phyloP scores from a whole-genome alignment of 2,797 vertebrate species.

The Hippopotamyrus pictus region DNA sequence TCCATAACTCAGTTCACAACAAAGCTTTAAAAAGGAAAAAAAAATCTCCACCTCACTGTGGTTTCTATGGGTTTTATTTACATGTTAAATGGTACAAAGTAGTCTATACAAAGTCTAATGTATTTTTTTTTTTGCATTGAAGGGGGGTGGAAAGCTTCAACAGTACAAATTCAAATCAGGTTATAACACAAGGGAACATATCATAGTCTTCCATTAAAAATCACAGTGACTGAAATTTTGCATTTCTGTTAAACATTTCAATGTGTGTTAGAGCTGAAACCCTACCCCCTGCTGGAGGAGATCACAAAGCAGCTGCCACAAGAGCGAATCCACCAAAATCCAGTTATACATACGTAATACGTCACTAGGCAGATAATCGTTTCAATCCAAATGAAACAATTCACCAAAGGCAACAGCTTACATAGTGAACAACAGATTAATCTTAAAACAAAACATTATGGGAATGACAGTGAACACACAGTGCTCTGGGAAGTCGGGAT shows the following conservation, averaged over 20 bases:
- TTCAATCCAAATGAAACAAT: not conserved
- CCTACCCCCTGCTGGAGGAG: not conserved
- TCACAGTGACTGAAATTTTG: constrained; percentile 7
- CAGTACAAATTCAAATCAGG: not conserved
- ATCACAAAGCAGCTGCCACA: not conserved
- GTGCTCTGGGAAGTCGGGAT: constrained; percentile 50
- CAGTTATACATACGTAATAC: not conserved
- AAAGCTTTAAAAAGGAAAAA: not conserved
- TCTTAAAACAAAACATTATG: not conserved
- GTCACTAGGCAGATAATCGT: not conserved
- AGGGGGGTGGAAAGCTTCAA: not conserved
- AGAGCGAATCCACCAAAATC: constrained; percentile 4
- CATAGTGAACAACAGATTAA: not conserved
- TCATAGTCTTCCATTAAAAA: not conserved
- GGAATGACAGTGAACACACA: not conserved
- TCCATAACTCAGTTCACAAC: not conserved
- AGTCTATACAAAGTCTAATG: constrained; percentile 5
- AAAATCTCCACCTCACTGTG: not conserved
- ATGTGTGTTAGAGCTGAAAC: not conserved
- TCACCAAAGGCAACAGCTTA: not conserved
- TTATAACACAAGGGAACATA: not conserved
- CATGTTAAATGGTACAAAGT: not conserved
- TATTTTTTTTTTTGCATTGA: not conserved
- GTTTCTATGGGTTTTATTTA: not conserved
- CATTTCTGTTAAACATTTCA: not conserved